Conservation (phyloP, 2,888 invertebrate species). For the Agrochola lychnidis region DNA sequence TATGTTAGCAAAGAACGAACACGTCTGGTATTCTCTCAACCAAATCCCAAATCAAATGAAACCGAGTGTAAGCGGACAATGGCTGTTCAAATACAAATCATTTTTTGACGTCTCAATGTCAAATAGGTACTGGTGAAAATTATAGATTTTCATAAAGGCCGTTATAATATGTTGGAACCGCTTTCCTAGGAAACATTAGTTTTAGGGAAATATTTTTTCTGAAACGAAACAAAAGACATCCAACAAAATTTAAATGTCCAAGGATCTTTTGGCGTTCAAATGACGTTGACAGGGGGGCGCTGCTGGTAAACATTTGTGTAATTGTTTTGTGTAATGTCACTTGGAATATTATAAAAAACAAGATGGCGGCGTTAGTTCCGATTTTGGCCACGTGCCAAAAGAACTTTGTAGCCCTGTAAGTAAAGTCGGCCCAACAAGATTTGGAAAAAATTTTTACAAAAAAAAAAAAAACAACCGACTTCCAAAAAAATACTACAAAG, state of each 20-base stretch:
- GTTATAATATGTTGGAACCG: not conserved
- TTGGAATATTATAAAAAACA: not conserved
- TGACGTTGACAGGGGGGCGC: not conserved
- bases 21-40: not conserved
- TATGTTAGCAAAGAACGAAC: not conserved
- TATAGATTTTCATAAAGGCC: not conserved
- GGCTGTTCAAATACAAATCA: not conserved
- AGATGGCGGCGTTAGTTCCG: not conserved
- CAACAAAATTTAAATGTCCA: not conserved
- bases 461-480: too few relatives aligned
- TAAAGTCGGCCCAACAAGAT: not conserved
- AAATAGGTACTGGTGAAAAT: not conserved
- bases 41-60: not conserved
- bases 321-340: not conserved
- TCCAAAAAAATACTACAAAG: too few relatives aligned
- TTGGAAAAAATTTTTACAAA: too few relatives aligned
- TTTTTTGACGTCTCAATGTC: not conserved
- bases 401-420: not conserved
- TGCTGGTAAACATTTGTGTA: not conserved
- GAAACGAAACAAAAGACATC: not conserved
- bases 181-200: not conserved
- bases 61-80: not conserved
- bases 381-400: not conserved
- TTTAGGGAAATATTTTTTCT: not conserved
- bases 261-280: not conserved